Base-by-base conservation (phyloP, 2,888 invertebrate genomes). In the Drosophila anomelani region DNA sequence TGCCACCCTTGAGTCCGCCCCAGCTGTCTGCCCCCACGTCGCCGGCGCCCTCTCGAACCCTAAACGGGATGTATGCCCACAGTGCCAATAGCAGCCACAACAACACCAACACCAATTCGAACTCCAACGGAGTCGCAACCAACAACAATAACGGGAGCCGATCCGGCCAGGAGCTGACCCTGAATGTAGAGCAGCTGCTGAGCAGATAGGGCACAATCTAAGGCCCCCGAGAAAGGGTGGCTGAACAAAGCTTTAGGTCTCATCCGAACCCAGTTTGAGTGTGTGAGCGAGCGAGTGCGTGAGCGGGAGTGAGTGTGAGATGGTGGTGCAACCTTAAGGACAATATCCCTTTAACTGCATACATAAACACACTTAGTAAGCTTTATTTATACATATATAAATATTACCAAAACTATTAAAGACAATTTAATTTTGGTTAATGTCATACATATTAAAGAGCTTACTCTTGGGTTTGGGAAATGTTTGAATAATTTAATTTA, bases 121-220 rank as follows among this genome's bases (percentile, higher is more conserved):
- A 58, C 46, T 36, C 49, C 43, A 43, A 62, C 3, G 41, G 36
- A 8, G 64, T 26, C 8, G 43, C 38, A 2, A 10, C 43, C 53
- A 73, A 66, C 66, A 75, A 53, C 60, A 75, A 57, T 20, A 77
- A 59, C 36, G 79, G 57, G 44, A 26, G 70, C 2, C 73, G 64
- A 47, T 71, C 79, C 23, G 80, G 81, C 17, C 81, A 83, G n/a
- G 92, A 92, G 80, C 81, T 92, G 39, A 86, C 89, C 8, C 78
- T 92, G 7, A 92, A 90, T 64, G 91, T 91, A 70, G 91, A 90
- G 64, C 82, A 91, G 12, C 79, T 92, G 38, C 63, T 92, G 55
- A 88, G 88, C 70, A 92, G 92, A 91, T 92, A 92, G 92, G 90
- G 79, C 66, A 91, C 91, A 80, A 82, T 92, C 81, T 92, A 92